Base-by-base conservation (phyloP, 2,797 vertebrate species). In the Acrossocheilus fasciatus region DNA sequence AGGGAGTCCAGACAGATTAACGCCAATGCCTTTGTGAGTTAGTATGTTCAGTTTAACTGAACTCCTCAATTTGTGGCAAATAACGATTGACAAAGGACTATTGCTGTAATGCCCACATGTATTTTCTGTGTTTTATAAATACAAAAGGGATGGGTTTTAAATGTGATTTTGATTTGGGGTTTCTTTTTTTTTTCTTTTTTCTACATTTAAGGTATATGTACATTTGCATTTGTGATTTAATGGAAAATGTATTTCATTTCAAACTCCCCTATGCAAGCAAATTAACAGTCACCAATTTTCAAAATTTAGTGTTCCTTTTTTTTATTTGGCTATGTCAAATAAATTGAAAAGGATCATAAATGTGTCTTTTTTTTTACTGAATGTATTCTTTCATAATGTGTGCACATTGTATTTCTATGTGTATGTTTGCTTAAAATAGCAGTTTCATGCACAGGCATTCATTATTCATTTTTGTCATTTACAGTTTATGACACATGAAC, bases 281-380 rank as follows among this genome's bases (percentile, higher is more conserved):
- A 30, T 47, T 36, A 41, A 82, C 12, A 20, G n/a, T 73, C 23
- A 57, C 23, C 52, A 39, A 6, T 54, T 72, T 82, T 54, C 4
- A 70, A 68, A 23, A n/a, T 30, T 41, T n/a, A 41, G 23, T 15
- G 12, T 50, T 34, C 1, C 4, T 52, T 82, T 69, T 81, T 68
- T 26, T 26, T n/a, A 70, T 82, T 20, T 69, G 79, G 10, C 64
- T 80, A n/a, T 64, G 26, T 69, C 45, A 23, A 73, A 73, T 82
- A 82, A 72, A 82, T 34, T 10, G 2, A 82, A 70, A 70, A 23
- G 14, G 66, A 41, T 81, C 26, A 52, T 41, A 69, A 23, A 82
- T 23, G 15, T 43, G 6, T 81, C 26, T 15, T 69, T 34, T 69
- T 34, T 23, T 36, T 54, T 76, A 18, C 17, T 36, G 9, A 36